These are phyloP conservation scores for Trichonephila clavipes DNA, from an alignment of 1,140 invertebrate genomes.

Conservation along the genomic window DNA sequence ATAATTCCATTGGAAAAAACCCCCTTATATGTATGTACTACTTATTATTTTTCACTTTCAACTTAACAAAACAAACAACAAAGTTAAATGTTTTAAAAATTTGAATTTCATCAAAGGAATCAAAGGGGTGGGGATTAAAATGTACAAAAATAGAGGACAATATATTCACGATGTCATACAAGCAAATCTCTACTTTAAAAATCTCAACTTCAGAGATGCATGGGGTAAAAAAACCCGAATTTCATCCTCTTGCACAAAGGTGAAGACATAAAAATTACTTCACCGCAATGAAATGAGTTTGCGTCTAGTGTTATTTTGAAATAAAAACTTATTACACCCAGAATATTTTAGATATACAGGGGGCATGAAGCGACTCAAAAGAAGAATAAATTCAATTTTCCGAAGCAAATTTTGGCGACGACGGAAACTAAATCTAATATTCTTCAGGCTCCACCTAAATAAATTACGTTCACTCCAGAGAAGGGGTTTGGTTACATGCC, in stretches of 20 bases:
- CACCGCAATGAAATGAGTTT: slow-evolving; percentile 39
- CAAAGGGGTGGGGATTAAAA: too few relatives aligned
- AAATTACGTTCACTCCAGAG: slow-evolving; percentile 67
- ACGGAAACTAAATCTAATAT: slow-evolving; percentile 73
- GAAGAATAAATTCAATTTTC: slow-evolving; percentile 71
- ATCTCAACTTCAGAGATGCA: background rate
- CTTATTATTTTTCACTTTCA: too few relatives aligned
- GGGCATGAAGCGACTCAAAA: background rate
- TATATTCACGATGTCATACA: too few relatives aligned
- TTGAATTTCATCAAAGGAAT: too few relatives aligned
- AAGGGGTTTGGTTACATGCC: slow-evolving; percentile 72
- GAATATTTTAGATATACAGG: slow-evolving; percentile 56
- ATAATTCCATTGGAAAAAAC: too few relatives aligned
- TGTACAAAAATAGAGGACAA: too few relatives aligned
- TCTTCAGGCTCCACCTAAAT: slow-evolving; percentile 68
- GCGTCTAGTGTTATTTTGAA: slow-evolving; percentile 26
- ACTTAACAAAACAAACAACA: too few relatives aligned
- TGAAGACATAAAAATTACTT: background rate
- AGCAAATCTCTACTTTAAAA: background rate
- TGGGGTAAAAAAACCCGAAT: background rate
- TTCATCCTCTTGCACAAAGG: background rate
- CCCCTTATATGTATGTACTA: too few relatives aligned
- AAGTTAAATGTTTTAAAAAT: too few relatives aligned
- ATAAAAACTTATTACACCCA: slow-evolving; percentile 49
- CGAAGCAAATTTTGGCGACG: slow-evolving; percentile 67